Percentiles rank a stretch among this genome's conserved stretches.
These are phyloP conservation scores for Poeciliopsis presidionis DNA, from an alignment of 2,797 vertebrate genomes.

Conservation along the genomic window DNA sequence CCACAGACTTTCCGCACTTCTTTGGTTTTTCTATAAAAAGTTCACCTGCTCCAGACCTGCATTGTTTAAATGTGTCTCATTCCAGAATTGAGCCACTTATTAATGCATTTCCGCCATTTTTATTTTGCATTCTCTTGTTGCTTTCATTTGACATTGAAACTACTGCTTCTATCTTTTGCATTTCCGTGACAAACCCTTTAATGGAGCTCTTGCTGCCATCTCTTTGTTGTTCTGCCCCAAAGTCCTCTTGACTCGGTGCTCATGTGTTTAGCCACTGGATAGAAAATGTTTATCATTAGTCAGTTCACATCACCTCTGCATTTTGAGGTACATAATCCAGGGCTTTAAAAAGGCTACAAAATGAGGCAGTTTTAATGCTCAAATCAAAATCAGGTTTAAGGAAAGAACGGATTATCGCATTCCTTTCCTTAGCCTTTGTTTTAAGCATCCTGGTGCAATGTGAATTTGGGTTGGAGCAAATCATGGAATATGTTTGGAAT, in stretches of 20 bases:
- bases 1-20: background rate
- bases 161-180: background rate
- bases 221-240: background rate
- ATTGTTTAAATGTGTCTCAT: background rate
- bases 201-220: background rate
- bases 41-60: background rate
- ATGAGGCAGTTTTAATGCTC: background rate
- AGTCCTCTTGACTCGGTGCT: background rate
- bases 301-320: background rate
- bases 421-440: background rate
- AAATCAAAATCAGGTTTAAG: conserved; percentile 1
- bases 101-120: background rate
- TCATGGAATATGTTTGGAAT: background rate
- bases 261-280: background rate
- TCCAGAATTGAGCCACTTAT: background rate
- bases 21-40: background rate
- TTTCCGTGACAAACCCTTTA: background rate
- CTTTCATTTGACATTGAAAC: background rate
- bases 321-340: background rate
- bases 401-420: background rate
- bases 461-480: background rate
- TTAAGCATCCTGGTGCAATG: background rate
- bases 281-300: background rate
- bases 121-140: background rate
- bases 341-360: background rate